These are phyloP conservation scores for Poeciliopsis prolifica DNA, from an alignment of 2,113 vertebrate genomes.

Conservation along the genomic window DNA sequence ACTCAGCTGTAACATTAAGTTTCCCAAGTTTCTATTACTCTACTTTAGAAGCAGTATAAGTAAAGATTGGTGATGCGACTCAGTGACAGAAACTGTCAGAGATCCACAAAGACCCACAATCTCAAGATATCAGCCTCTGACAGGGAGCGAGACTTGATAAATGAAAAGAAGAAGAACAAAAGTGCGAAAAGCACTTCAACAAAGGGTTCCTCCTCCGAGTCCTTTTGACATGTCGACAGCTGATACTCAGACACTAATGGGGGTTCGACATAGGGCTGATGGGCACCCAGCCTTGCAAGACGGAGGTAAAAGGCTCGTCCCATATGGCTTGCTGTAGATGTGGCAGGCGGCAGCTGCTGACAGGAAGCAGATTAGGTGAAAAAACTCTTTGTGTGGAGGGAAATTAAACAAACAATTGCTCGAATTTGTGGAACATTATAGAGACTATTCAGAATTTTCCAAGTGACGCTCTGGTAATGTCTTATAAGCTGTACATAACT, in stretches of 20 bases:
- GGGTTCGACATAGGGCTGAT: slow-evolving; percentile 56
- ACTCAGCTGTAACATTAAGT: slow-evolving; percentile 68
- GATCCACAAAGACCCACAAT: slow-evolving; percentile 58
- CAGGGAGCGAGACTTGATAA: slow-evolving; percentile 54
- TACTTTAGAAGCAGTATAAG: slow-evolving; percentile 46
- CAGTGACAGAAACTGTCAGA: slow-evolving; percentile 55
- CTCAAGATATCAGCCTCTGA: slow-evolving; percentile 57
- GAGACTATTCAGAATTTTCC: too few species aligned
- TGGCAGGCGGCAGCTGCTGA: slow-evolving; percentile 25
- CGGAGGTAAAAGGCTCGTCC: slow-evolving; percentile 46
- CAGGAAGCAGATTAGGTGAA: background rate
- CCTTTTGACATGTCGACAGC: slow-evolving; percentile 57
- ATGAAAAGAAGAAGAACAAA: slow-evolving; percentile 61
- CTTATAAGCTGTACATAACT: too few species aligned
- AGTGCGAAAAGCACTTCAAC: slow-evolving; percentile 51
- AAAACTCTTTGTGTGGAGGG: background rate
- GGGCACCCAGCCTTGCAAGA: slow-evolving; percentile 41
- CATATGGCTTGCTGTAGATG: slow-evolving; percentile 6
- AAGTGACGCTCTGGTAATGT: too few species aligned
- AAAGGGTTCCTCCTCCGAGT: slow-evolving; percentile 45
- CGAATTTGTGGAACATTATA: too few species aligned
- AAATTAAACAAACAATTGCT: background rate
- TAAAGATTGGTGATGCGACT: slow-evolving; percentile 39
- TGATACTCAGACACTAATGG: slow-evolving; percentile 58
- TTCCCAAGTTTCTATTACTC: slow-evolving; percentile 63